Conservation (phyloP, 2,797 vertebrate species). For the Neomorphus geoffroyi region DNA sequence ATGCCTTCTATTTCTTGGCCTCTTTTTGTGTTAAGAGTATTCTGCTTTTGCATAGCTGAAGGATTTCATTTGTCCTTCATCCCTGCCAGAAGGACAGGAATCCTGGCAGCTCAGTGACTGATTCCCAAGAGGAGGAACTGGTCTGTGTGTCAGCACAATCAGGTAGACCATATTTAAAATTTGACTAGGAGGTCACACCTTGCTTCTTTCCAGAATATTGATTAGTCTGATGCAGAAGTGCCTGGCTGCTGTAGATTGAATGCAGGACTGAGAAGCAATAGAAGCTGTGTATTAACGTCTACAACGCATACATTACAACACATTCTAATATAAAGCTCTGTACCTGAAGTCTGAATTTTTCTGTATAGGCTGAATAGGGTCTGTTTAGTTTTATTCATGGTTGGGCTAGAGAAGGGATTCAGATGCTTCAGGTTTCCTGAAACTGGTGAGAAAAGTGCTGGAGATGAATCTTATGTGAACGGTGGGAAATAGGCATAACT, state of each 20-base stretch:
- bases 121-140: not conserved
- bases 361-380: not conserved
- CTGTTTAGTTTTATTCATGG: not conserved
- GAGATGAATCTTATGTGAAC: not conserved
- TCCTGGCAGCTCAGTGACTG: not conserved
- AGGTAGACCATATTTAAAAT: not conserved
- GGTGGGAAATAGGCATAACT: not conserved
- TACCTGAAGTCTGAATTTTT: not conserved
- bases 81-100: not conserved
- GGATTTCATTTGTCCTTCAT: not conserved
- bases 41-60: constrained; percentile 13
- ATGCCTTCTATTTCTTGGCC: not conserved
- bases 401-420: not conserved
- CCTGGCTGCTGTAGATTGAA: not conserved
- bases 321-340: not conserved
- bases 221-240: not conserved
- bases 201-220: not conserved
- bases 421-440: not conserved
- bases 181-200: not conserved
- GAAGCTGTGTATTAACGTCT: not conserved
- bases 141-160: not conserved
- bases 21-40: not conserved
- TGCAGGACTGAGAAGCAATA: not conserved
- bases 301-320: not conserved
- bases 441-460: not conserved